Percentiles rank a stretch among this genome's conserved stretches.
phyloP scores from a whole-genome alignment of 2,888 invertebrate genomes.

The Lasius fuliginosus region DNA sequence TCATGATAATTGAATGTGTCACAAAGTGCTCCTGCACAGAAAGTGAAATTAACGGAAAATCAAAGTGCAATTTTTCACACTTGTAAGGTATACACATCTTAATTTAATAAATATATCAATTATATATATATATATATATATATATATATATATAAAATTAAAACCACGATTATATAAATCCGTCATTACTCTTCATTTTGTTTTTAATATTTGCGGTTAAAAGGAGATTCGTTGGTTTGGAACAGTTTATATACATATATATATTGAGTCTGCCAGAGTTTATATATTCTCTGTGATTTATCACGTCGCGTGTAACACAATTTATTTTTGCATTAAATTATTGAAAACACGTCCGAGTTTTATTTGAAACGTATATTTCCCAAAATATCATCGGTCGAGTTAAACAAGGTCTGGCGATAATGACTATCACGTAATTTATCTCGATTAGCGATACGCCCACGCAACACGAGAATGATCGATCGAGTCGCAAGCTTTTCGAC shows the following conservation, averaged over 20 bases:
- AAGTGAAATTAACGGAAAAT: conserved; percentile 14
- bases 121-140: background rate
- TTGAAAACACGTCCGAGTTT: conserved; percentile 28
- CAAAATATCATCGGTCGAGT: conserved; percentile 33
- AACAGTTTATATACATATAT: background rate
- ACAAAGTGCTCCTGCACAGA: background rate
- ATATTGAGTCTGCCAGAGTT: conserved; percentile 20
- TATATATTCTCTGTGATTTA: conserved; percentile 30
- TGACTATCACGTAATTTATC: conserved; percentile 69
- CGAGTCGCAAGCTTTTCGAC: conserved; percentile 68
- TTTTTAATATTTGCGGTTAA: background rate
- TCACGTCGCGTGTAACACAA: conserved; percentile 18
- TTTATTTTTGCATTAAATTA: conserved; percentile 17
- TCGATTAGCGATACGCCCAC: conserved; percentile 69
- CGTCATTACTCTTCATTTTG: background rate
- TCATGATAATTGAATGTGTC: background rate
- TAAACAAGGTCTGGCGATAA: conserved; percentile 47
- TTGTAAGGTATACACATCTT: no score
- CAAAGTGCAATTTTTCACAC: background rate
- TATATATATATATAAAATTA: background rate
- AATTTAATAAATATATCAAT: background rate
- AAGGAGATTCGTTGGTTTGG: background rate
- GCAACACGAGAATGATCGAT: conserved; percentile 71
- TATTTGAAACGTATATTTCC: conserved; percentile 40
- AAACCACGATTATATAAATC: background rate